Percentiles rank a stretch among this genome's conserved stretches.
Evolutionary conservation across 2,888 invertebrate genomes (phyloP).

Genomic region (Pollenia griseotomentosa): DNA sequence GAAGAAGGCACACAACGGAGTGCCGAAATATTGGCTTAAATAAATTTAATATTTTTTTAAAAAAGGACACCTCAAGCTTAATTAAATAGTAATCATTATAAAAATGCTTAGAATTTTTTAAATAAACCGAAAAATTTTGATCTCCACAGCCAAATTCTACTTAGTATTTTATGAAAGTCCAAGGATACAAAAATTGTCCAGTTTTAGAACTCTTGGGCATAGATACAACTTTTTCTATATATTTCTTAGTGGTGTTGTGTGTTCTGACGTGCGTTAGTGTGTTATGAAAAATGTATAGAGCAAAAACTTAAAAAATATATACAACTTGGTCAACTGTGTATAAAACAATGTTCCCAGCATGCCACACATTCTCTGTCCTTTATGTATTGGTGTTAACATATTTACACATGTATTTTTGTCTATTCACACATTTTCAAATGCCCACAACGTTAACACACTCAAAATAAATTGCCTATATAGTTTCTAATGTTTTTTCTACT

Average conservation of each 20-base stretch:
- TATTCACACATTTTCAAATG: constrained; percentile 59
- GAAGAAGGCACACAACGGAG: too few relatives aligned
- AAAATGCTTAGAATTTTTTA: too few relatives aligned
- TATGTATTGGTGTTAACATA: constrained; percentile 66
- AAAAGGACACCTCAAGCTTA: too few relatives aligned
- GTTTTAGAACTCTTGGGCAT: too few relatives aligned
- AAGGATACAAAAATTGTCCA: too few relatives aligned
- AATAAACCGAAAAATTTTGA: too few relatives aligned
- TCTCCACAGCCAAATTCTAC: too few relatives aligned
- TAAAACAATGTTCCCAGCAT: constrained; percentile 58
- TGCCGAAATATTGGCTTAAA: too few relatives aligned
- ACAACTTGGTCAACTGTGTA: constrained; percentile 62
- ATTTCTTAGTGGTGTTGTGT: constrained; percentile 4
- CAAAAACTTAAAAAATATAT: not conserved
- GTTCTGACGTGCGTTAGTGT: constrained; percentile 26
- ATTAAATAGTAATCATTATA: too few relatives aligned
- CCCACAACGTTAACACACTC: constrained; percentile 17
- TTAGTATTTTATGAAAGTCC: too few relatives aligned
- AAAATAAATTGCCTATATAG: not conserved
- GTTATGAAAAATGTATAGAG: constrained; percentile 7
- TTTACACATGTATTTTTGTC: constrained; percentile 66
- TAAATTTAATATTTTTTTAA: too few relatives aligned
- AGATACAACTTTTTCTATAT: too few relatives aligned
- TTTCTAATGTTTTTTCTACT: constrained; percentile 30
- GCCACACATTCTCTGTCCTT: constrained; percentile 72